Conservation (phyloP, 2,888 invertebrate species). For the Stomorhina lunata region DNA sequence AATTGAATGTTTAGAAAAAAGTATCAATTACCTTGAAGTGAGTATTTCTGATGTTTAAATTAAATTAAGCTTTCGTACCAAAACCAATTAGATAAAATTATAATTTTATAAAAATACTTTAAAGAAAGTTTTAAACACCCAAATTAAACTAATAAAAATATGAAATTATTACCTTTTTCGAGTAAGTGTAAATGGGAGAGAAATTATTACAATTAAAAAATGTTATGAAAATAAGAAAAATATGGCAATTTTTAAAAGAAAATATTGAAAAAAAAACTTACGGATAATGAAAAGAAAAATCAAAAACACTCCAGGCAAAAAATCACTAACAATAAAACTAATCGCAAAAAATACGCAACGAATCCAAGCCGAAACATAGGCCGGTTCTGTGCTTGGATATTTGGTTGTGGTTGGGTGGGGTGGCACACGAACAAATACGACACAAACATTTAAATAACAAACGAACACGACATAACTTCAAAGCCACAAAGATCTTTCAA, state of each 20-base stretch:
- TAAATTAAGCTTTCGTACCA: constrained; percentile 6
- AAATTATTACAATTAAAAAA: constrained; percentile 21
- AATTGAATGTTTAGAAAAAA: background rate
- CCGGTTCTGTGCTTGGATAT: too few species aligned
- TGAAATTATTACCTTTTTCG: constrained; percentile 43
- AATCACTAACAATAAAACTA: constrained; percentile 42
- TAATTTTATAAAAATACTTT: background rate
- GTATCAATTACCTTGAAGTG: background rate
- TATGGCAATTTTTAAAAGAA: background rate
- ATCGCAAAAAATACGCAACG: background rate
- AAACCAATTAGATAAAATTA: constrained; percentile 29
- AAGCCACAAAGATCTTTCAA: too few species aligned
- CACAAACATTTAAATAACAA: background rate
- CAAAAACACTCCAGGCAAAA: constrained; percentile 45
- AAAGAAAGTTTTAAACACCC: background rate
- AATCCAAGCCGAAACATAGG: constrained; percentile 14
- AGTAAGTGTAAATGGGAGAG: background rate
- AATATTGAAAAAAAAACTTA: constrained; percentile 36
- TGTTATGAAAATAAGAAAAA: background rate
- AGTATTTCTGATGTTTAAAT: background rate
- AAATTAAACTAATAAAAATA: constrained; percentile 26
- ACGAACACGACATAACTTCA: background rate
- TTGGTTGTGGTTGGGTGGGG: too few species aligned
- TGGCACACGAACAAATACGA: constrained; percentile 1
- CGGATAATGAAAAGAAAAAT: constrained; percentile 24